phyloP scores from a whole-genome alignment of 2,113 vertebrate genomes.

The human (Homo sapiens) region GRCh38 chr2:210435501-210436000 shows the following conservation, averaged over 20 bases:
- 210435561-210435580: background rate
- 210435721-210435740: background rate
- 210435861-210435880: background rate
- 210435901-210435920: too few relatives aligned
- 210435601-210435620: background rate
- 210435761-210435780: background rate
- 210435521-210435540: background rate
- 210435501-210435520: background rate
- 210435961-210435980: too few relatives aligned
- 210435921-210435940: too few relatives aligned
- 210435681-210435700: background rate
- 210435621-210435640: background rate
- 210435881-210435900: background rate
- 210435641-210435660: rapidly evolving
- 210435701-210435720: background rate
- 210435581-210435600: background rate
- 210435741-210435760: background rate
- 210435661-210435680: background rate
- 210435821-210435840: background rate
- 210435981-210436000: too few relatives aligned
- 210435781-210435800: conserved; percentile 15
- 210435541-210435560: conserved; percentile 10
- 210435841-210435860: background rate
- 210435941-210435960: too few relatives aligned
- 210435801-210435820: background rate